Percentiles rank a stretch among this genome's conserved stretches.
phyloP scores from a whole-genome alignment of 1,140 invertebrate species.

The Acyrthosiphon pisum region DNA sequence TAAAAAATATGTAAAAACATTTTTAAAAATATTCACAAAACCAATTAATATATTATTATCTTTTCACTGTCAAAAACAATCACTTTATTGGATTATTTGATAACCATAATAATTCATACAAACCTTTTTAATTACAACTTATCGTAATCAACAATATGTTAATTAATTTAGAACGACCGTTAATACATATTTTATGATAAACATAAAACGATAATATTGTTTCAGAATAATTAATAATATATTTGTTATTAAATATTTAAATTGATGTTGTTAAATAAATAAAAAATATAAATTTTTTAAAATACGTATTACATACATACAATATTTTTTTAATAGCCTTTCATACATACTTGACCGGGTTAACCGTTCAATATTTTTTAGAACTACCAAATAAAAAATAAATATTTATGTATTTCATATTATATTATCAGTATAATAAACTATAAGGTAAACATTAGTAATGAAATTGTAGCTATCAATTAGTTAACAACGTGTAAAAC shows the following conservation, averaged over 20 bases:
- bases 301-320: not conserved
- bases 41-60: not conserved
- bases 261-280: not conserved
- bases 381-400: too few relatives aligned
- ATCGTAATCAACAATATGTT: not conserved
- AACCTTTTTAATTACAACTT: not conserved
- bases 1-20: not conserved
- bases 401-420: too few relatives aligned
- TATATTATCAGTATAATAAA: not conserved
- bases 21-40: not conserved
- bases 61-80: conserved; percentile 15
- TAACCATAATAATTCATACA: not conserved
- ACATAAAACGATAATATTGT: not conserved
- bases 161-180: not conserved
- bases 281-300: not conserved
- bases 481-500: not conserved
- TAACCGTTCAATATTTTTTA: too few relatives aligned
- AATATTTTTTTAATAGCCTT: not conserved
- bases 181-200: not conserved
- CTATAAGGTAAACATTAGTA: not conserved
- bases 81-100: not conserved
- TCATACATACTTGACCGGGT: not conserved
- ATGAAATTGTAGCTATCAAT: not conserved
- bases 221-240: not conserved
- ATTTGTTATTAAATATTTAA: not conserved